These are phyloP conservation scores for Melieria crassipennis DNA, from an alignment of 2,888 invertebrate species.

Conservation along the genomic window DNA sequence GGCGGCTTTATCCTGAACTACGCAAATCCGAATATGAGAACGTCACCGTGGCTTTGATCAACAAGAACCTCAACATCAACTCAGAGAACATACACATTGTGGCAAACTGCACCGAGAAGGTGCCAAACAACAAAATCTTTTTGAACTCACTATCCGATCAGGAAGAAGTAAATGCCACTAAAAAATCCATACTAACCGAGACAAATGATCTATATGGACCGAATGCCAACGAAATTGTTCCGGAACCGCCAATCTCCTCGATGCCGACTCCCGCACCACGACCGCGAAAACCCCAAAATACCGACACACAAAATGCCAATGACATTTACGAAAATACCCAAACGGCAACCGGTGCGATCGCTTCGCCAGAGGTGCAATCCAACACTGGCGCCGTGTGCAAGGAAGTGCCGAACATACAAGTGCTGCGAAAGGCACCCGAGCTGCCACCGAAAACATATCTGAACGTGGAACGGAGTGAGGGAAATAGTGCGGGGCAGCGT, in stretches of 20 bases:
- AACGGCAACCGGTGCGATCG: conserved; percentile 9
- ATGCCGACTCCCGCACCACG: conserved; percentile 57
- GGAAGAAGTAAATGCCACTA: conserved; percentile 30
- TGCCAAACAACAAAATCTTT: conserved; percentile 54
- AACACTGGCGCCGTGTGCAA: conserved; percentile 48
- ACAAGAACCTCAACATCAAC: conserved; percentile 58
- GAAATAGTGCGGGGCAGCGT: conserved; percentile 44
- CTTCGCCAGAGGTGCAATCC: conserved; percentile 26
- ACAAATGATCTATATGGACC: conserved; percentile 56
- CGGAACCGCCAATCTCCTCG: conserved; percentile 36
- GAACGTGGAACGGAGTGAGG: conserved; percentile 41
- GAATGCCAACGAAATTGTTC: conserved; percentile 60
- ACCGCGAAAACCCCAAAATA: conserved; percentile 54
- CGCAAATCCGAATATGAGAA: conserved; percentile 62
- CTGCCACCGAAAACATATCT: conserved; percentile 51
- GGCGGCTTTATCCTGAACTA: conserved; percentile 57
- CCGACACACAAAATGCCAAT: conserved; percentile 39
- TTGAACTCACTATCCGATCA: conserved; percentile 42
- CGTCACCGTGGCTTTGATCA: conserved; percentile 56
- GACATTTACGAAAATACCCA: conserved; percentile 43
- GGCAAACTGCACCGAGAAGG: conserved; percentile 53
- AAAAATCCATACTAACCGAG: conserved; percentile 50
- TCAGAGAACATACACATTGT: conserved; percentile 56
- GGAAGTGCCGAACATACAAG: conserved; percentile 33
- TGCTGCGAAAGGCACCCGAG: conserved; percentile 52